Evolutionary conservation across 1,140 invertebrate species (phyloP).

Genomic region (Hypsibius dujardini): DNA sequence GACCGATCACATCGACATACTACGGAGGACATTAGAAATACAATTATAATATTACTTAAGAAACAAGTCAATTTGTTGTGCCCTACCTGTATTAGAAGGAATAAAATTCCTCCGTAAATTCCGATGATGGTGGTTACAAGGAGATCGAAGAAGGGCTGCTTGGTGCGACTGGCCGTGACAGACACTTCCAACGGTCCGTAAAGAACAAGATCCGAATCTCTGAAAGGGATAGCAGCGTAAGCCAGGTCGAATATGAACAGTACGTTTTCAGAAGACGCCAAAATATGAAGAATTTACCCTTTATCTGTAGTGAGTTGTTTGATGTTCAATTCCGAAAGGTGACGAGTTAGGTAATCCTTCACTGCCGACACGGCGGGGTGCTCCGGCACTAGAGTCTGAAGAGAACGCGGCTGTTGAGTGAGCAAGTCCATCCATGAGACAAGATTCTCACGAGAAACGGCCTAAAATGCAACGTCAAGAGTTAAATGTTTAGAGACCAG

Average conservation of each 20-base stretch:
- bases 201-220: not conserved
- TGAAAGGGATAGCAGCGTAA: not conserved
- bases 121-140: not conserved
- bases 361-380: conserved; percentile 11
- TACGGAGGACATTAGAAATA: not conserved
- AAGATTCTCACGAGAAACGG: not conserved
- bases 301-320: not conserved
- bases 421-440: not conserved
- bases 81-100: not conserved
- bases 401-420: not conserved
- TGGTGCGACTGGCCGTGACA: not conserved
- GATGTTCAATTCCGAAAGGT: not conserved
- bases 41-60: not conserved
- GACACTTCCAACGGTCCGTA: conserved; percentile 5
- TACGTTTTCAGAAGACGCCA: not conserved
- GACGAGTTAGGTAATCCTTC: not conserved
- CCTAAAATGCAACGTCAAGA: not conserved
- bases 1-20: not conserved
- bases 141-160: conserved; percentile 15
- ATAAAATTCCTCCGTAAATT: not conserved
- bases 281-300: not conserved
- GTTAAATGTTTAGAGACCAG: not conserved
- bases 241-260: not conserved
- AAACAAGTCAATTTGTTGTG: not conserved
- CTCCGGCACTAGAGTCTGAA: not conserved